These are phyloP conservation scores for Metalampra italica DNA, from an alignment of 2,888 invertebrate species.

Conservation along the genomic window DNA sequence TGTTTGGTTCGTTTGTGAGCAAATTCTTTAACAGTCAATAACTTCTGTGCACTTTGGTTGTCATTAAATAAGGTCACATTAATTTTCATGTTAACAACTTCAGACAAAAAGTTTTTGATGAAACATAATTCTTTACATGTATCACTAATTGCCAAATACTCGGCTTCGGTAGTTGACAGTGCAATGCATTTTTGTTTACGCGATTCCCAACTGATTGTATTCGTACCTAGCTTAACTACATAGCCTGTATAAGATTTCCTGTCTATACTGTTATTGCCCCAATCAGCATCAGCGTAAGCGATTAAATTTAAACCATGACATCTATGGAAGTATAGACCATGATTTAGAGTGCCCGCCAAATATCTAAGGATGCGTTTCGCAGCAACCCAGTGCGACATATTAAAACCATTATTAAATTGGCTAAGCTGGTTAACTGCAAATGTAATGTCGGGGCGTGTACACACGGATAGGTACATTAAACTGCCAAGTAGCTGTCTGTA, in stretches of 20 bases:
- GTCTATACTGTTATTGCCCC: not conserved
- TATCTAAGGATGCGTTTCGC: no score
- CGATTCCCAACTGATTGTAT: not conserved
- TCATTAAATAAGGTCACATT: not conserved
- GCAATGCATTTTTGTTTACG: not conserved
- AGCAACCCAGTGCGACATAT: no score
- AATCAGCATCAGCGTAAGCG: not conserved
- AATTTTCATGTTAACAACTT: not conserved
- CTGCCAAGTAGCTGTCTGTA: not conserved
- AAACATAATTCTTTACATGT: not conserved
- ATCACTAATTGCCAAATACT: not conserved
- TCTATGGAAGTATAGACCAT: no score
- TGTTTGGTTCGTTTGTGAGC: not conserved
- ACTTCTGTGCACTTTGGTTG: not conserved
- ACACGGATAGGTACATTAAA: not conserved
- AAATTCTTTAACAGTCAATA: not conserved
- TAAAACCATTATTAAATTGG: not conserved
- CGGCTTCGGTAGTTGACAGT: not conserved
- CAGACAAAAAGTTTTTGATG: not conserved
- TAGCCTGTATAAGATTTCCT: not conserved
- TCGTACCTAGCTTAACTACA: not conserved
- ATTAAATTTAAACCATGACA: not conserved
- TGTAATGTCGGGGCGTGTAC: not conserved
- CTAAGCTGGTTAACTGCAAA: not conserved
- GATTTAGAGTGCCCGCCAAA: no score